phyloP scores from a whole-genome alignment of 2,888 invertebrate genomes.

The Hypercompe scribonia region DNA sequence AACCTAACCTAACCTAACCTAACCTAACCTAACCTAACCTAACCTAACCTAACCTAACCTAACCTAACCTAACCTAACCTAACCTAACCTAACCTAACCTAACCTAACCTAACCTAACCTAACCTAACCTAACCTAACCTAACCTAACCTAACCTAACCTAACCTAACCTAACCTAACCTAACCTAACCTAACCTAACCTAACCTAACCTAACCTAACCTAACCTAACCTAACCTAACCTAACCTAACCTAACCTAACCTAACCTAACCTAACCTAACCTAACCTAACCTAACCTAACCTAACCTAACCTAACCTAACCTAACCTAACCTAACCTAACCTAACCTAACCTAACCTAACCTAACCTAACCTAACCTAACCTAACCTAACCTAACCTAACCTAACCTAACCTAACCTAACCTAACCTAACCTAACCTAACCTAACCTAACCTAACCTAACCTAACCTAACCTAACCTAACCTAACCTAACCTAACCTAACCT shows the following conservation, averaged over 20 bases:
- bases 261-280: conserved; percentile 30
- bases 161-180: conserved; percentile 22
- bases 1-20: conserved; percentile 22
- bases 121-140: conserved; percentile 23
- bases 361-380: conserved; percentile 21
- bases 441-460: conserved; percentile 21
- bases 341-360: conserved; percentile 21
- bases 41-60: conserved; percentile 14
- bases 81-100: conserved; percentile 15
- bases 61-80: conserved; percentile 21
- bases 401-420: conserved; percentile 21
- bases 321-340: conserved; percentile 21
- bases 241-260: conserved; percentile 29
- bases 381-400: conserved; percentile 21
- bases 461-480: conserved; percentile 21
- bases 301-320: conserved; percentile 21
- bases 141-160: conserved; percentile 11
- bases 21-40: conserved; percentile 15
- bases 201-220: conserved; percentile 28
- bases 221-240: conserved; percentile 30
- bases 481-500: conserved; percentile 22
- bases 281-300: conserved; percentile 28
- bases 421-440: conserved; percentile 21
- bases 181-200: conserved; percentile 27
- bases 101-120: conserved; percentile 18